A percentile compares a stretch with the other conserved stretches of the same genome.
These are phyloP conservation scores for Machaerirhynchus nigripectus DNA, from an alignment of 2,113 vertebrate genomes.

Conservation along the genomic window DNA sequence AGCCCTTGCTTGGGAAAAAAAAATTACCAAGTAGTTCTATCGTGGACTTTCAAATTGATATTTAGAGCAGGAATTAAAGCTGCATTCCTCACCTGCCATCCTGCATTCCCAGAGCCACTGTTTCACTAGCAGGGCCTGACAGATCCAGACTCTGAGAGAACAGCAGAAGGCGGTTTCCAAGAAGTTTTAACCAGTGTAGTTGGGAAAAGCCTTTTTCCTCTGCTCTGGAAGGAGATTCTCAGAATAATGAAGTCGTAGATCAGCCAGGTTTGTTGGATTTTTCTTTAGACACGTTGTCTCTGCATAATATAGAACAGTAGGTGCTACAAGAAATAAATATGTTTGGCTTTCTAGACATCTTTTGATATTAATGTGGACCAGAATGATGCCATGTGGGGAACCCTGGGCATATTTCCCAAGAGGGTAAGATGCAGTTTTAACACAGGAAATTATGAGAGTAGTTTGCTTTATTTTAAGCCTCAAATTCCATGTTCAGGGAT, in stretches of 20 bases:
- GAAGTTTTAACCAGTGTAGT: neutral
- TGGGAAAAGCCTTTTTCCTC: neutral
- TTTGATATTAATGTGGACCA: neutral
- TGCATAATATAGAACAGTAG: neutral
- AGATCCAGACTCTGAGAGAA: neutral
- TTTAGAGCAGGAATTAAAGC: neutral
- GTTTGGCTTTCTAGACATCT: neutral
- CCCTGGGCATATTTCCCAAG: neutral
- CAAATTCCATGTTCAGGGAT: constrained; percentile 63
- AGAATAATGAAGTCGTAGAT: neutral
- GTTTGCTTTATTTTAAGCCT: constrained; percentile 48
- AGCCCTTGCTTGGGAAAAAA: neutral
- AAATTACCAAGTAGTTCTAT: neutral
- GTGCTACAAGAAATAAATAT: neutral
- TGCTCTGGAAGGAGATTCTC: neutral
- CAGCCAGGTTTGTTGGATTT: neutral
- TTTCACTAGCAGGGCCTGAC: neutral
- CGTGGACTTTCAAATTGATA: neutral
- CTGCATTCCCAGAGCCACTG: neutral
- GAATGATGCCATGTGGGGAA: neutral
- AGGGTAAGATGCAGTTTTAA: neutral
- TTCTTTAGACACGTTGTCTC: neutral
- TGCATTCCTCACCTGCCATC: neutral
- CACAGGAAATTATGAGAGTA: neutral
- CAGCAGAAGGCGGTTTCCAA: neutral